A percentile compares a stretch with the other conserved stretches of the same genome.
Evolutionary conservation across 2,113 vertebrate species (phyloP).

Genomic region (Cryptotis parvus): DNA sequence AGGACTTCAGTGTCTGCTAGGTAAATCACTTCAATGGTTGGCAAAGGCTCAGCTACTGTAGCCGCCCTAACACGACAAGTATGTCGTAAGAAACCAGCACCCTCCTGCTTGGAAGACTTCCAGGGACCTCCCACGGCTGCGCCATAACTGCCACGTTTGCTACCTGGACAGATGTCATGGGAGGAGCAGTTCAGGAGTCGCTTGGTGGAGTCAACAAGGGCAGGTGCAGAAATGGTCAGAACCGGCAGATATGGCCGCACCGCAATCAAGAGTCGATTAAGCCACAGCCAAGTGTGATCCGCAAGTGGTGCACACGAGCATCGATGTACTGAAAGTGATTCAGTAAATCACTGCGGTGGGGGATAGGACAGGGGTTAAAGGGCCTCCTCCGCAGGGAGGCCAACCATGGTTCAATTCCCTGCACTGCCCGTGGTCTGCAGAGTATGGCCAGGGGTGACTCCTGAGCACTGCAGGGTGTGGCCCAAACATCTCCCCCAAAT

Average conservation of each 20-base stretch:
- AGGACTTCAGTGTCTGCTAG: conserved; percentile 39
- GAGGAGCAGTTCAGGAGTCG: not conserved
- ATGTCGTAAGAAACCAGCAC: not conserved
- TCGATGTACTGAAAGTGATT: too few relatives aligned
- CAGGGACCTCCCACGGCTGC: not conserved
- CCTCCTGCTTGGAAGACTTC: not conserved
- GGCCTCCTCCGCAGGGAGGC: too few relatives aligned
- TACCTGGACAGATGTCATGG: not conserved
- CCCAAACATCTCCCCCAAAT: too few relatives aligned
- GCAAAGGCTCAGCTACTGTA: not conserved
- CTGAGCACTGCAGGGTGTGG: too few relatives aligned
- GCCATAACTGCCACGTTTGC: not conserved
- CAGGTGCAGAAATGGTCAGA: not conserved
- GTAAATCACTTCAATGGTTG: not conserved
- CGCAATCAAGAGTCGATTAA: too few relatives aligned
- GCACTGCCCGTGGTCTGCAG: too few relatives aligned
- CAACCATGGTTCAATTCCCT: too few relatives aligned
- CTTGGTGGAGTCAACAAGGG: not conserved
- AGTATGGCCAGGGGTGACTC: too few relatives aligned
- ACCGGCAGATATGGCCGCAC: not conserved
- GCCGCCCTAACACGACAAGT: not conserved
- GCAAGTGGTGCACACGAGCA: too few relatives aligned
- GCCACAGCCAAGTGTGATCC: too few relatives aligned
- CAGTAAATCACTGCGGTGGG: too few relatives aligned
- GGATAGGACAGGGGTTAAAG: too few relatives aligned